These are phyloP conservation scores for Clarias fuscus DNA, from an alignment of 2,797 vertebrate genomes.

Conservation along the genomic window DNA sequence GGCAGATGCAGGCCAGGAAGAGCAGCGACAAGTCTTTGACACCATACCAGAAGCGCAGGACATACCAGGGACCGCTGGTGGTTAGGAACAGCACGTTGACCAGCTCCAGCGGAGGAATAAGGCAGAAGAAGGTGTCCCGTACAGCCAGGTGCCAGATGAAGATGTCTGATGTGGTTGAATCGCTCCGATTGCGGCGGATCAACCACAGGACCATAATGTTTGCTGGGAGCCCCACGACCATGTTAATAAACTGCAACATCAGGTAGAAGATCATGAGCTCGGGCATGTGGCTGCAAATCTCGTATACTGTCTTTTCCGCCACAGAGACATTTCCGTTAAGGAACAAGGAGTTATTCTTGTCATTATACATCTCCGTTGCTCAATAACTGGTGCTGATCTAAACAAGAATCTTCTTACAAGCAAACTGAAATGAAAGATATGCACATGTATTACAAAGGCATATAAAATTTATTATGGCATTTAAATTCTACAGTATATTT, in stretches of 20 bases:
- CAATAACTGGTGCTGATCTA: background rate
- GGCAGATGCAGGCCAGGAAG: conserved; percentile 77
- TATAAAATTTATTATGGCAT: background rate
- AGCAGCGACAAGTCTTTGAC: conserved; percentile 75
- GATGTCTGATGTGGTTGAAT: conserved; percentile 76
- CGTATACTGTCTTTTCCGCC: conserved; percentile 54
- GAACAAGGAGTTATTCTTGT: conserved; percentile 63
- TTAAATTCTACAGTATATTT: background rate
- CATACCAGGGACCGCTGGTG: conserved; percentile 64
- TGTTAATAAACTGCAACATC: conserved; percentile 72
- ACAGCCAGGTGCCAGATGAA: conserved; percentile 74
- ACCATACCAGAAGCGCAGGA: conserved; percentile 75
- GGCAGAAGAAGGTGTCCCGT: conserved; percentile 73
- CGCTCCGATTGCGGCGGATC: conserved; percentile 68
- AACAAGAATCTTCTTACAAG: background rate
- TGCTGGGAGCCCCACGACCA: conserved; percentile 76
- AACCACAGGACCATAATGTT: conserved; percentile 78
- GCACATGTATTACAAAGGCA: background rate
- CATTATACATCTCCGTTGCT: conserved; percentile 58
- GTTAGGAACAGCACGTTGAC: conserved; percentile 68
- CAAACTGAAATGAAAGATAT: conserved; percentile 9
- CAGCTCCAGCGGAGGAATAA: conserved; percentile 73
- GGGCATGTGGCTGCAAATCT: conserved; percentile 62
- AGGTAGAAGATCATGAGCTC: conserved; percentile 70
- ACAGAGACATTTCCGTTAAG: conserved; percentile 54